Evolutionary conservation across 1,140 invertebrate genomes (phyloP), one percentile per base, ranked within the genome.

Genomic region (Drosophila parvula): DNA sequence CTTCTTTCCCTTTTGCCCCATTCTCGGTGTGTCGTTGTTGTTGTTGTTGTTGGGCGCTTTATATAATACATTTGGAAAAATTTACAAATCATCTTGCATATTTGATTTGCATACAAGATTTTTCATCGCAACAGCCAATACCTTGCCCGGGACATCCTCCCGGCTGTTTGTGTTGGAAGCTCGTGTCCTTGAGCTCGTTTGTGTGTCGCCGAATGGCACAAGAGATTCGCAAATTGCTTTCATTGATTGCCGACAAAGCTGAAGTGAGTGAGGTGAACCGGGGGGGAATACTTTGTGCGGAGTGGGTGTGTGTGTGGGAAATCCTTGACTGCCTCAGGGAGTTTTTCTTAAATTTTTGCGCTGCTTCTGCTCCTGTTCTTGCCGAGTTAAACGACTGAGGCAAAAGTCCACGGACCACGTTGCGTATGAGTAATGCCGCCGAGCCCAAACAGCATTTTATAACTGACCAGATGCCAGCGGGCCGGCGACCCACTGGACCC

Each of bases 61-160:
- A 44, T 78, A 53, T 78, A 78, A 90, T 83, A 86, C 81, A 88
- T 90, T 90, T 79, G 74, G n/a, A 48, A 71, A 81, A 90, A 86
- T 90, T 83, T 88, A 90, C 86, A 90, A 90, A 90, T 90, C 86
- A 86, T 86, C 70, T 73, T 83, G 74, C 79, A 86, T 86, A 81
- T 86, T 90, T 86, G 79, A 90, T 90, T 90, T 90, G 82, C 86
- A 89, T 89, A 75, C 65, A 74, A 63, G 78, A 64, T 61, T 81
- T 75, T 81, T 78, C 50, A 56, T 80, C 58, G 58, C 75, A 57
- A 59, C 53, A 83, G 79, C 68, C 83, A 79, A 88, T 80, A 68
- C 73, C 71, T 65, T 75, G 51, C 36, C 48, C 5, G 43, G 30
- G 34, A 14, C 10, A 60, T 59, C 47, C 41, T 63, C 59, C n/a